Conservation (phyloP, 2,888 invertebrate species). For the Timema podura region DNA sequence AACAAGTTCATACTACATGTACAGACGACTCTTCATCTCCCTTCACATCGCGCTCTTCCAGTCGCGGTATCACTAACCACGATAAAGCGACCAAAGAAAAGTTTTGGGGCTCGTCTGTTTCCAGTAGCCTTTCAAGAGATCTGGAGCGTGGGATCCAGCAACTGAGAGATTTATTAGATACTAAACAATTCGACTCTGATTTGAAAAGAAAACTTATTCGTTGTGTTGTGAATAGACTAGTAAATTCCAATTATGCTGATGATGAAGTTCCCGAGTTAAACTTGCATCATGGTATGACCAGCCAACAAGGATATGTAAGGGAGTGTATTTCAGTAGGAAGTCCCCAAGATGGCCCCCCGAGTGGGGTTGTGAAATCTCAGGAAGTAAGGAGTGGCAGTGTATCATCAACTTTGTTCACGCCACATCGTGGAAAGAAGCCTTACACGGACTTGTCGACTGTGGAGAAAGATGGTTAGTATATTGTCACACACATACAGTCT, state of each 20-base stretch:
- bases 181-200: conserved; percentile 44
- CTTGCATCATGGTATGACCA: too few species aligned
- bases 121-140: conserved; percentile 50
- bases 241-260: conserved; percentile 56
- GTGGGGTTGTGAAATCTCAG: too few species aligned
- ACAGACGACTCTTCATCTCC: neutral
- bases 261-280: too few species aligned
- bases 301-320: too few species aligned
- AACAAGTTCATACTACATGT: too few species aligned
- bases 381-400: neutral
- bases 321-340: too few species aligned
- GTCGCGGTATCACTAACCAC: neutral
- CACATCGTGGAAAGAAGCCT: too few species aligned
- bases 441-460: too few species aligned
- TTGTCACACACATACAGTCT: too few species aligned
- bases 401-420: conserved; percentile 7
- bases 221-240: conserved; percentile 58
- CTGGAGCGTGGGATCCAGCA: conserved; percentile 59
- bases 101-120: conserved; percentile 20
- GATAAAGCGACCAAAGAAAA: neutral
- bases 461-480: too few species aligned
- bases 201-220: conserved; percentile 61
- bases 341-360: too few species aligned
- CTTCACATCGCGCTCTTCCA: neutral
- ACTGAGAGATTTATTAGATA: conserved; percentile 54